Base-by-base conservation (phyloP, 1,140 invertebrate species). In the Cotesia vestalis region DNA sequence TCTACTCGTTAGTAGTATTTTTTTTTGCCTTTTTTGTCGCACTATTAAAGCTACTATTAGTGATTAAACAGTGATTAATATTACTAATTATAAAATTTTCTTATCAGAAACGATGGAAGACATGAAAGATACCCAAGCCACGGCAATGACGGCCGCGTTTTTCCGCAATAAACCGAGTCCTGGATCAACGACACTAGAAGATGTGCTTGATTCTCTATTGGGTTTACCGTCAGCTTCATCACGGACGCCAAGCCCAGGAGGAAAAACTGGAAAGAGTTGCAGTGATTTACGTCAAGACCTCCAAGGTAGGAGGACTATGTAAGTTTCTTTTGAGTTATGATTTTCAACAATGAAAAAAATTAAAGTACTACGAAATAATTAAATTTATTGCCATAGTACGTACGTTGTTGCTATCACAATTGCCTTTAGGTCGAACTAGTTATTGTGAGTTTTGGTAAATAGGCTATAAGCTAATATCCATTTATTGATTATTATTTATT, bases 171-270 rank as follows among this genome's bases (percentile, higher is more conserved):
- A 84, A 80, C 85, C 84, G 63, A 94, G 93, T 77, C 92, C 93
- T 62, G 91, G 91, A 77, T 94, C 93, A 72, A 94, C 95, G 61
- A 96, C 94, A 59, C 89, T 97, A 82, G 95, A 97, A 88, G 96
- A 98, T 89, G 95, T 97, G 67, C 89, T 97, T 83, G 95, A 96
- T 85, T 95, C 94, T 69, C 90, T 97, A 75, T 90, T 96, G 80
- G 95, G 94, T 77, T 90, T 96, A 77, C 90, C 92, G 75, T 89
- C 91, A 80, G 90, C 17, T 8, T 67, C 91, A 71, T 89, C 91
- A 74, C 89, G 90, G 79, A 90, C 91, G 76, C 90, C 90, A 69
- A 92, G 91, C 82, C 91, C 91, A 73, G 88, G 89, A 79, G 89
- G 91, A 88, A 79, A 88, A 86, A 81, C 88, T 90, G 83, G 89